These are phyloP conservation scores for Heterodera filipjevi DNA, from an alignment of 2,888 invertebrate species.

Conservation along the genomic window DNA sequence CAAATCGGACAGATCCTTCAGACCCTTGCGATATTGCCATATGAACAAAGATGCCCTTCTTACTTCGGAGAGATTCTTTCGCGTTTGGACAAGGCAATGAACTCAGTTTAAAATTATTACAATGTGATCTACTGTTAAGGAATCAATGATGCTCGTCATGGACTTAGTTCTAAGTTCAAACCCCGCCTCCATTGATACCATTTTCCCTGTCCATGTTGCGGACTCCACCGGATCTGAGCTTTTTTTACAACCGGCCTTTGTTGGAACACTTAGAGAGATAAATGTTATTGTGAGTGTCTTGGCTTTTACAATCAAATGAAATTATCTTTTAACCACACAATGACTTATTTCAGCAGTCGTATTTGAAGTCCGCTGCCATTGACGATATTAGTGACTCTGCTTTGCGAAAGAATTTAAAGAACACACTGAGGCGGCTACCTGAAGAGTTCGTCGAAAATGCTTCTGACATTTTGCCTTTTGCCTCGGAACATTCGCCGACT, in stretches of 20 bases:
- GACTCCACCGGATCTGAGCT: constrained; percentile 42
- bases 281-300: constrained; percentile 51
- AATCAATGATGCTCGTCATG: constrained; percentile 45
- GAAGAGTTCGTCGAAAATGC: constrained; percentile 35
- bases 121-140: constrained; percentile 22
- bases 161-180: constrained; percentile 36
- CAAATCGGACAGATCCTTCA: constrained; percentile 88
- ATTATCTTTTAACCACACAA: not conserved
- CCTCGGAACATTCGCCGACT: constrained; percentile 22
- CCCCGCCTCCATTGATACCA: constrained; percentile 38
- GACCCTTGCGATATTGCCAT: constrained; percentile 82
- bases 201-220: constrained; percentile 43
- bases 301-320: too few species aligned
- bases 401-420: constrained; percentile 37
- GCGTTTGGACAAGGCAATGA: constrained; percentile 30
- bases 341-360: constrained; percentile 36
- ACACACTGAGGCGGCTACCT: constrained; percentile 38
- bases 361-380: constrained; percentile 40
- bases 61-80: constrained; percentile 73
- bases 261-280: constrained; percentile 54
- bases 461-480: not conserved
- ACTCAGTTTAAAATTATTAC: not conserved
- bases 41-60: constrained; percentile 77
- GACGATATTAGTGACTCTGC: constrained; percentile 44
- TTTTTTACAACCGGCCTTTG: constrained; percentile 39